Conservation (phyloP, 2,113 vertebrate genomes). For the Zapornia atra region DNA sequence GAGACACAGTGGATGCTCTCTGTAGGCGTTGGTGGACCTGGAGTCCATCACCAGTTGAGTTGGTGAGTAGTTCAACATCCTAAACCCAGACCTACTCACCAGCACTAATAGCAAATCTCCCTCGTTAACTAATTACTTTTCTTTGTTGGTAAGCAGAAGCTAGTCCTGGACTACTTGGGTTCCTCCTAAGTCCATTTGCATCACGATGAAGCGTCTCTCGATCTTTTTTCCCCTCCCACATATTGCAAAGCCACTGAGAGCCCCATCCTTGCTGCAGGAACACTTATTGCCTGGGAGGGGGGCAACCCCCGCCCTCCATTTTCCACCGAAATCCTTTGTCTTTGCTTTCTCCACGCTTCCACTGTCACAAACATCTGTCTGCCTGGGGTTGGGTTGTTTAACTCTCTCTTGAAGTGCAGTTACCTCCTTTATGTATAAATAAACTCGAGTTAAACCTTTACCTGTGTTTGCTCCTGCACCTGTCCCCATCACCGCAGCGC, state of each 20-base stretch:
- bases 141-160: not conserved
- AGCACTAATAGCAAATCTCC: not conserved
- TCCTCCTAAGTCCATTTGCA: not conserved
- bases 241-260: not conserved
- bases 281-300: not conserved
- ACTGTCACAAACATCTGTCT: not conserved
- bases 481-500: rapidly evolving
- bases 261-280: not conserved
- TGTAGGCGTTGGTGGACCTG: not conserved
- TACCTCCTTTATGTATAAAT: not conserved
- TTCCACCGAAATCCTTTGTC: not conserved
- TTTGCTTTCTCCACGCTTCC: not conserved
- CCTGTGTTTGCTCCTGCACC: not conserved
- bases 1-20: not conserved
- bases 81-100: no score
- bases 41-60: not conserved
- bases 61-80: rapidly evolving
- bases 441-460: not conserved
- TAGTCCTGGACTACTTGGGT: not conserved
- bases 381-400: not conserved
- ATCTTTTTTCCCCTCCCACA: not conserved
- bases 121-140: not conserved
- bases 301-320: not conserved
- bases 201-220: not conserved
- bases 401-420: not conserved